Conservation (phyloP, 2,113 vertebrate species). For the Micronisus gabar region DNA sequence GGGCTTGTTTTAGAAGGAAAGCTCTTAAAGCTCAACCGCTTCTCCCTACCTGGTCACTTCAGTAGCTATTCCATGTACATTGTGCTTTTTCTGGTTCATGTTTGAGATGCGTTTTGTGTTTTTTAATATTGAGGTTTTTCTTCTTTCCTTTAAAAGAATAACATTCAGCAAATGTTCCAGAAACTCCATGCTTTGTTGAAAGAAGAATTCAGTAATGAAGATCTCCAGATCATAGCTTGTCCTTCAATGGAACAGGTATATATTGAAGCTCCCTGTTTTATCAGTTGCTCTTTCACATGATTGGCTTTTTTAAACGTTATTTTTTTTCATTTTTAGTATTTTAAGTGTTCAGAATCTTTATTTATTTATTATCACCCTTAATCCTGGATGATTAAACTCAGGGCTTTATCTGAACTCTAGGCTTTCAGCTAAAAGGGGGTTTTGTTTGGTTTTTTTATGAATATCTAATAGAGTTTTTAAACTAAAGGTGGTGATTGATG, state of each 20-base stretch:
- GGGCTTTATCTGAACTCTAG: not conserved
- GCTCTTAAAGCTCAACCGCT: not conserved
- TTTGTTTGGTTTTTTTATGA: not conserved
- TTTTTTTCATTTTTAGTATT: not conserved
- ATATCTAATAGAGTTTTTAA: not conserved
- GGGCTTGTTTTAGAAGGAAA: not conserved
- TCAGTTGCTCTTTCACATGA: not conserved
- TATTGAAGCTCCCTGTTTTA: not conserved
- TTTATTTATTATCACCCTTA: not conserved
- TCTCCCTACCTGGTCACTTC: not conserved
- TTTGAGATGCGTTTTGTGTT: not conserved
- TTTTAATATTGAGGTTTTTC: not conserved
- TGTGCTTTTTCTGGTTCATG: not conserved
- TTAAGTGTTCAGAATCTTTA: not conserved
- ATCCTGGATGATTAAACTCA: not conserved
- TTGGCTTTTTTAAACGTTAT: not conserved
- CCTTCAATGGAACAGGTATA: constrained; percentile 95
- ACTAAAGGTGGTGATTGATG: not conserved
- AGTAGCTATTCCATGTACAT: not conserved
- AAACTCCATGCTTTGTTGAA: constrained; percentile 88
- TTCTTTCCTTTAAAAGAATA: constrained; percentile 80
- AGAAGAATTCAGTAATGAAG: constrained; percentile 92
- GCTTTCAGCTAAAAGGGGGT: not conserved
- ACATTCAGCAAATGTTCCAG: constrained; percentile 96
- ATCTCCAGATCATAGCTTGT: constrained; percentile 92